Percentiles rank a stretch among this genome's conserved stretches.
phyloP scores from a whole-genome alignment of 2,113 vertebrate species.

The Donacobius atricapilla region DNA sequence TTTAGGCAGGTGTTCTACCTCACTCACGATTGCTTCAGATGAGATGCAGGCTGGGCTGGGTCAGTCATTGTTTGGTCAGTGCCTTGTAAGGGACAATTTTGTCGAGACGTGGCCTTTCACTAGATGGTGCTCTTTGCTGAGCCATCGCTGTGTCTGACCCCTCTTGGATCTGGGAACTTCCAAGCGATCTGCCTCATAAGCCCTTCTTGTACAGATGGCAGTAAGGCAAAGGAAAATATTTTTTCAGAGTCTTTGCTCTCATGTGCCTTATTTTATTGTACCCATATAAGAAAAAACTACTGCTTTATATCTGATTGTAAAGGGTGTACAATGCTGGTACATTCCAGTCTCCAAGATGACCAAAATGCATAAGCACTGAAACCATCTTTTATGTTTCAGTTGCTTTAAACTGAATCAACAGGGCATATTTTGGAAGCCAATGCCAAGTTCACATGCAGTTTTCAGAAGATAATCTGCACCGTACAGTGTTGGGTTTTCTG shows the following conservation, averaged over 20 bases:
- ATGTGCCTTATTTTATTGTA: neutral
- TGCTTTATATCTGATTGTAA: neutral
- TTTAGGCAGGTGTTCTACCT: neutral
- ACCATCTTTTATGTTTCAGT: neutral
- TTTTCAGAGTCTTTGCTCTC: neutral
- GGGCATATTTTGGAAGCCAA: neutral
- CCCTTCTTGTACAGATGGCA: neutral
- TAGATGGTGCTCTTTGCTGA: slow-evolving; percentile 64
- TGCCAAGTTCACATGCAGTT: neutral
- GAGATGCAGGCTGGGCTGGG: neutral
- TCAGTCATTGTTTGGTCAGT: neutral
- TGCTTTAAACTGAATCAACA: neutral
- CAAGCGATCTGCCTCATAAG: neutral
- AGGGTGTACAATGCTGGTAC: no score
- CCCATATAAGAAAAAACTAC: neutral
- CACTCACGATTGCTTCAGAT: neutral
- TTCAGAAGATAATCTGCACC: neutral
- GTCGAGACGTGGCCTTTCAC: slow-evolving; percentile 19
- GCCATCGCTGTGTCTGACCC: neutral
- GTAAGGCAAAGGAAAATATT: neutral
- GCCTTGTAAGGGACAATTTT: neutral
- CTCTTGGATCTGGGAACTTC: neutral
- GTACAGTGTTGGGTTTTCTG: neutral
- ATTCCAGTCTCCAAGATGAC: neutral
- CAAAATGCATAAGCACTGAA: neutral